phyloP scores from a whole-genome alignment of 2,888 invertebrate genomes.

The Agonopterix alstromeriana region DNA sequence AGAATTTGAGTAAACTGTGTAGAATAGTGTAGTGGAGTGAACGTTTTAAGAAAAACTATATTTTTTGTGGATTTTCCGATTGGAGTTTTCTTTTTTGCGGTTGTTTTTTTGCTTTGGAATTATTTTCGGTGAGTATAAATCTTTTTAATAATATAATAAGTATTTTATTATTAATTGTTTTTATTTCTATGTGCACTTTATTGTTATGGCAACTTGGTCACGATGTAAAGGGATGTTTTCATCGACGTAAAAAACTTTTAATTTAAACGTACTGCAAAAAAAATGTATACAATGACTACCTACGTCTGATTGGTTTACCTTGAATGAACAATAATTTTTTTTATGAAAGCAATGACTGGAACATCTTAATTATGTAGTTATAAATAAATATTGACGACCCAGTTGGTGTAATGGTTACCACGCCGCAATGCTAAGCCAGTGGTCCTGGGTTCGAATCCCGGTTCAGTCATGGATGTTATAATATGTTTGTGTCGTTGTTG shows the following conservation, averaged over 20 bases:
- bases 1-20: slow-evolving; percentile 6
- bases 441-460: too few relatives aligned
- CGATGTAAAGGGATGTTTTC: slow-evolving; percentile 2
- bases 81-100: slow-evolving; percentile 19
- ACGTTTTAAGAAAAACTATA: not conserved
- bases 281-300: too few relatives aligned
- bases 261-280: too few relatives aligned
- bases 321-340: too few relatives aligned
- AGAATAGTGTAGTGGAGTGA: slow-evolving; percentile 8
- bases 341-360: too few relatives aligned
- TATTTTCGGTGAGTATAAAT: slow-evolving; percentile 44
- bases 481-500: too few relatives aligned
- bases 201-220: slow-evolving; percentile 4
- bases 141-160: slow-evolving; percentile 10
- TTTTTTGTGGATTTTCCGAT: slow-evolving; percentile 13
- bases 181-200: slow-evolving; percentile 21
- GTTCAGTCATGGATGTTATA: too few relatives aligned
- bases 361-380: too few relatives aligned
- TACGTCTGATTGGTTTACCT: too few relatives aligned
- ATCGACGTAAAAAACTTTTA: not conserved
- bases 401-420: too few relatives aligned
- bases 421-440: too few relatives aligned
- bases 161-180: slow-evolving; percentile 18
- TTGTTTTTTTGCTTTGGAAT: slow-evolving; percentile 13
- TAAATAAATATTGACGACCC: too few relatives aligned